phyloP scores from a whole-genome alignment of 2,797 vertebrate genomes.

The Hemitrygon akajei region DNA sequence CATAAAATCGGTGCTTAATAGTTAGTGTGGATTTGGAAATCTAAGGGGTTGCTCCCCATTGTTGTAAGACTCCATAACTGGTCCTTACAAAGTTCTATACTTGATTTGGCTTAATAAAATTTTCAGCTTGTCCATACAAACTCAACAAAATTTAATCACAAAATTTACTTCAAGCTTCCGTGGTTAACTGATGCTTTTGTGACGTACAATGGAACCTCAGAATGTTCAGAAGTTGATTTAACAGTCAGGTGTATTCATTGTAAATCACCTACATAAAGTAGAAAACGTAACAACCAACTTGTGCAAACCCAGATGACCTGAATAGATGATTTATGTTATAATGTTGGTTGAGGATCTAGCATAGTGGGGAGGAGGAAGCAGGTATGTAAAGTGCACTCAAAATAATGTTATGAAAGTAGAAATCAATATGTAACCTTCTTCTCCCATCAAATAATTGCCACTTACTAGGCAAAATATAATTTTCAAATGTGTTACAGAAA shows the following conservation, averaged over 20 bases:
- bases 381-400: not conserved
- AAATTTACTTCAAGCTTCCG: not conserved
- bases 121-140: not conserved
- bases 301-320: not conserved
- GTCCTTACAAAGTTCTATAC: not conserved
- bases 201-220: not conserved
- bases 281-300: not conserved
- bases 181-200: not conserved
- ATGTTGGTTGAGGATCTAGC: not conserved
- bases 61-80: no score
- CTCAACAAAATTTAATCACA: not conserved
- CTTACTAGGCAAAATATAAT: not conserved
- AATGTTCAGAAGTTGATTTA: not conserved
- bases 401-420: not conserved
- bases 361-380: not conserved
- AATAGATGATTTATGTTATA: not conserved
- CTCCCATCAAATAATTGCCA: not conserved
- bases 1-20: no score
- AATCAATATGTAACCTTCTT: not conserved
- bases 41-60: no score
- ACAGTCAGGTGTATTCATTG: not conserved
- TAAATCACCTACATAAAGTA: not conserved
- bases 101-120: not conserved
- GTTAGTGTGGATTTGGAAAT: no score
- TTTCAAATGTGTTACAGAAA: not conserved